A percentile compares a stretch with the other conserved stretches of the same genome.
phyloP scores from a whole-genome alignment of 2,113 vertebrate species.

The Octodon degus region DNA sequence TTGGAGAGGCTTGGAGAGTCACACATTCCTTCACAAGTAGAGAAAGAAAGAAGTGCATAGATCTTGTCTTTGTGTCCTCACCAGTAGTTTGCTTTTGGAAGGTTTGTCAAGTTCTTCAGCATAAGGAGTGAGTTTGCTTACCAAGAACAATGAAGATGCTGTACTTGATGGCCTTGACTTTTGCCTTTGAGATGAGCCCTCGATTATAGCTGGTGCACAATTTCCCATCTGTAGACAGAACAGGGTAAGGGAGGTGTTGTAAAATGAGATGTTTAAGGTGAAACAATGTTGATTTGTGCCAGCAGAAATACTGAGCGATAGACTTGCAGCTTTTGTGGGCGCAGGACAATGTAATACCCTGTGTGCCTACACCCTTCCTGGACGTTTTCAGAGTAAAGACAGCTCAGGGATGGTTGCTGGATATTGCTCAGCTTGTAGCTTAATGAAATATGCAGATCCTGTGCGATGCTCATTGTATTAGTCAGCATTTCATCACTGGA shows the following conservation, averaged over 20 bases:
- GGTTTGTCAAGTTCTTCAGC: not conserved
- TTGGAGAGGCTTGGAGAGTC: not conserved
- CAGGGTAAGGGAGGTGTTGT: not conserved
- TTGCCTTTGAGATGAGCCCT: conserved; percentile 86
- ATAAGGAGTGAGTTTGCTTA: conserved; percentile 73
- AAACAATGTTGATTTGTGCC: not conserved
- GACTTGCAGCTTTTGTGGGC: not conserved
- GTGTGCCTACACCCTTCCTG: not conserved
- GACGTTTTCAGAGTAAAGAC: not conserved
- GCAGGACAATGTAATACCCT: not conserved
- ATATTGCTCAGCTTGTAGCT: not conserved
- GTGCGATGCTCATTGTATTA: not conserved
- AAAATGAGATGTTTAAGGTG: not conserved
- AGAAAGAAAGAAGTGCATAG: not conserved
- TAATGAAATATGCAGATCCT: not conserved
- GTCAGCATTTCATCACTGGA: not conserved
- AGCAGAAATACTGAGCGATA: not conserved
- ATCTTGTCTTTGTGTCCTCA: not conserved
- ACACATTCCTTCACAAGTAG: not conserved
- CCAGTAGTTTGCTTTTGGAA: not conserved
- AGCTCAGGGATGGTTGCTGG: not conserved
- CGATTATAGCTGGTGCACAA: conserved; percentile 81
- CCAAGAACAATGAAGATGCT: conserved; percentile 87
- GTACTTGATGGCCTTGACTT: conserved; percentile 89
- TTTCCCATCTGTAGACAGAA: conserved; percentile 82